Percentiles rank a stretch among this genome's conserved stretches.
These are phyloP conservation scores for Pelagia noctiluca DNA, from an alignment of 30 jellyfish, hydroid and myxozoan genomes.

Conservation along the genomic window DNA sequence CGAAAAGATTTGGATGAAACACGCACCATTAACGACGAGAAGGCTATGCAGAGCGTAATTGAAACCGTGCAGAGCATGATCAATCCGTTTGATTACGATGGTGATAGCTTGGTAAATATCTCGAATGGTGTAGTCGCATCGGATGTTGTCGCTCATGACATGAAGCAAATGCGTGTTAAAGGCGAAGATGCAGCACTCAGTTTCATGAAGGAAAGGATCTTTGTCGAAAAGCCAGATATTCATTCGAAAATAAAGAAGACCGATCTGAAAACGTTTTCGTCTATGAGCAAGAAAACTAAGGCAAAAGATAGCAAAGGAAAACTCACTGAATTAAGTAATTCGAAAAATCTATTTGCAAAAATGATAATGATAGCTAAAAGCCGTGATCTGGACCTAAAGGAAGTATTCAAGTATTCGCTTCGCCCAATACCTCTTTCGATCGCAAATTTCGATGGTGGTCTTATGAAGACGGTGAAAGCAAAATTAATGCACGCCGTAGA, in stretches of 20 bases:
- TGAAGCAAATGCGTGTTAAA: constrained; percentile 32
- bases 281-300: constrained; percentile 7
- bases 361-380: constrained; percentile 51
- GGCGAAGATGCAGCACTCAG: constrained; percentile 29
- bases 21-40: constrained; percentile 23
- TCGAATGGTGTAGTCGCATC: constrained; percentile 37
- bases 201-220: constrained; percentile 20
- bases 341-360: constrained; percentile 64
- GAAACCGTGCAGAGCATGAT: constrained; percentile 34
- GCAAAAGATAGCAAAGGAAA: constrained; percentile 36
- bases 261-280: constrained; percentile 15
- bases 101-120: background rate
- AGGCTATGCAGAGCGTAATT: constrained; percentile 12
- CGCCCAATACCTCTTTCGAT: constrained; percentile 34
- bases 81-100: constrained; percentile 24
- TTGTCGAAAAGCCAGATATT: constrained; percentile 34
- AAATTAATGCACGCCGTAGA: constrained; percentile 25
- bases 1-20: constrained; percentile 43
- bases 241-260: constrained; percentile 18
- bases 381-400: constrained; percentile 62
- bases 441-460: constrained; percentile 42
- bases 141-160: constrained; percentile 14
- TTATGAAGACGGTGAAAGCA: constrained; percentile 33
- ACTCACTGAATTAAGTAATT: constrained; percentile 30
- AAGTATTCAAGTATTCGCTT: constrained; percentile 29